phyloP scores from a whole-genome alignment of 1,140 invertebrate species.

The Papilio xuthus region DNA sequence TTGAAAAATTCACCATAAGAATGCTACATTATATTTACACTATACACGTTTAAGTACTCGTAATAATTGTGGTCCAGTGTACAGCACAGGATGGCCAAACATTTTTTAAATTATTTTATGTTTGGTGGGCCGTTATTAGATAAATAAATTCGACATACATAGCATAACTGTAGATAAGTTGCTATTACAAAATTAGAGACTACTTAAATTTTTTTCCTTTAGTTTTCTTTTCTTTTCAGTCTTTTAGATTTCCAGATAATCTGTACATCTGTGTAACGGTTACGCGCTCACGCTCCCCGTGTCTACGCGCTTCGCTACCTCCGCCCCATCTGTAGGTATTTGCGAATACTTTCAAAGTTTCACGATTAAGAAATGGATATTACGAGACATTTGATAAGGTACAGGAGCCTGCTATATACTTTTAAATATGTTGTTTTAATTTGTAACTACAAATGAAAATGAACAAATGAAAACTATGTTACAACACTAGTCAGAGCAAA shows the following conservation, averaged over 20 bases:
- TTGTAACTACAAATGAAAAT: neutral
- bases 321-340: constrained; percentile 61
- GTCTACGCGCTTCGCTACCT: constrained; percentile 64
- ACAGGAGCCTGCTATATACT: neutral
- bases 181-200: neutral
- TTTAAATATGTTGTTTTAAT: neutral
- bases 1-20: too few species aligned
- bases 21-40: too few species aligned
- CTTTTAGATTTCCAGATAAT: constrained; percentile 36
- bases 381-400: constrained; percentile 33
- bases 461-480: neutral
- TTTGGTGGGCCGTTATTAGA: neutral
- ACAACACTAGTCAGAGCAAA: neutral
- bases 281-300: constrained; percentile 62
- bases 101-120: neutral
- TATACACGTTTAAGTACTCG: neutral
- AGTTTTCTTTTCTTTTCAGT: too few species aligned
- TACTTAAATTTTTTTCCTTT: too few species aligned
- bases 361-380: constrained; percentile 56
- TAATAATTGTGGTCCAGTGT: neutral
- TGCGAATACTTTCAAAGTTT: constrained; percentile 66
- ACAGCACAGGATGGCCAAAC: neutral
- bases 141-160: neutral
- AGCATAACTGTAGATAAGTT: neutral
- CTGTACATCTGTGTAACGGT: constrained; percentile 53